These are phyloP conservation scores for Griposia aprilina DNA, from an alignment of 2,888 invertebrate genomes.

Conservation along the genomic window DNA sequence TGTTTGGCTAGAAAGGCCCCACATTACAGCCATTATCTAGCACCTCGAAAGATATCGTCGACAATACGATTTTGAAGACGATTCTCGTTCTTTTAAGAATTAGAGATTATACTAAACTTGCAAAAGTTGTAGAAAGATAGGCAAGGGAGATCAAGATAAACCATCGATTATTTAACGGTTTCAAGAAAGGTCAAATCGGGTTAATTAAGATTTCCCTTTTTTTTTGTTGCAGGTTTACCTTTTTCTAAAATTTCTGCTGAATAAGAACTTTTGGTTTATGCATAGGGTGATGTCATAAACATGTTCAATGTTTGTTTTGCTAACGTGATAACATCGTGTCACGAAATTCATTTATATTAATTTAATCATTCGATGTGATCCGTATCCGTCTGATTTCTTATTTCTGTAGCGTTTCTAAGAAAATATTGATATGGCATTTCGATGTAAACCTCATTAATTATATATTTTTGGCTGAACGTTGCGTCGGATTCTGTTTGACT, in stretches of 20 bases:
- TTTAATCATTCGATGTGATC: conserved; percentile 43
- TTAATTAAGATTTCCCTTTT: conserved; percentile 8
- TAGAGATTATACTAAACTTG: conserved; percentile 14
- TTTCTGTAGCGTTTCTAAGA: conserved; percentile 15
- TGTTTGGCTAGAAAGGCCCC: not conserved
- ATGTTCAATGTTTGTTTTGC: conserved; percentile 5
- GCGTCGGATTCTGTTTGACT: not conserved
- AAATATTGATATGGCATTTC: conserved; percentile 24
- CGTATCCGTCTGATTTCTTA: conserved; percentile 36
- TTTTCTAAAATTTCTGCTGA: not conserved
- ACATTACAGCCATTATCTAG: not conserved
- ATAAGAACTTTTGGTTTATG: not conserved
- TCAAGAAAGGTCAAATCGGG: conserved; percentile 14
- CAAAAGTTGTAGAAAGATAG: not conserved
- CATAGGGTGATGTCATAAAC: not conserved
- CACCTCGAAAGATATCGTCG: not conserved
- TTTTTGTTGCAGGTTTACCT: not conserved
- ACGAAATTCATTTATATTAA: conserved; percentile 46
- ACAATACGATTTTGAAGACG: not conserved
- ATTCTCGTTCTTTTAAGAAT: not conserved
- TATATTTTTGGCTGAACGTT: not conserved
- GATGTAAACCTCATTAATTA: conserved; percentile 12
- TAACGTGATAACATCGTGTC: conserved; percentile 27
- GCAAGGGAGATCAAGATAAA: conserved; percentile 37
- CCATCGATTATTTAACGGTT: conserved; percentile 12